Evolutionary conservation across 2,113 vertebrate species (phyloP).

Genomic region (Antechinus stuartii): DNA sequence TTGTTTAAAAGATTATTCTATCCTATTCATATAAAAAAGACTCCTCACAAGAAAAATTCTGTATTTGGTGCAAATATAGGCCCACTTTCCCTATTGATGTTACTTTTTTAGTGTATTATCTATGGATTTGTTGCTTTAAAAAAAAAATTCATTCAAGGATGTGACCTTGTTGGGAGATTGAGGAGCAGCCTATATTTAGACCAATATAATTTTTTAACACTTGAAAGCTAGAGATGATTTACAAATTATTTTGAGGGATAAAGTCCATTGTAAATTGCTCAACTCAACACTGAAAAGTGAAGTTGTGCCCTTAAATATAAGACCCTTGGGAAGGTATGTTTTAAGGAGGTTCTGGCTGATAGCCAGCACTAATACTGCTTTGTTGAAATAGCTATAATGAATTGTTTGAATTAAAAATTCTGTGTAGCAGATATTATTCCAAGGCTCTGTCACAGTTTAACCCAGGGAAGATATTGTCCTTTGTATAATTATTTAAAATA

Average conservation of each 20-base stretch:
- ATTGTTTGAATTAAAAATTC: slow-evolving; percentile 13
- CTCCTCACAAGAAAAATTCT: not conserved
- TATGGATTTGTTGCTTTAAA: not conserved
- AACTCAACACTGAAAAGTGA: not conserved
- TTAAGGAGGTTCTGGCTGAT: not conserved
- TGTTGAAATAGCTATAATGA: slow-evolving; percentile 27
- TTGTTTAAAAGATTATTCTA: not conserved
- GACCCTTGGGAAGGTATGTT: not conserved
- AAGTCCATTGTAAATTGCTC: not conserved
- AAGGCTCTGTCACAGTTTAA: slow-evolving; percentile 40
- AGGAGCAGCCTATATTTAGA: not conserved
- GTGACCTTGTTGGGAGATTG: not conserved
- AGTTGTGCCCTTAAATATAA: not conserved
- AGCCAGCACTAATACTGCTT: slow-evolving; percentile 37
- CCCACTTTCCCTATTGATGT: not conserved
- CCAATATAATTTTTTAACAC: slow-evolving; percentile 19
- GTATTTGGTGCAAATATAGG: not conserved
- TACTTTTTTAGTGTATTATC: slow-evolving; percentile 13
- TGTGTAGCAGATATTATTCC: slow-evolving; percentile 1
- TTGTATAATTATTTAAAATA: slow-evolving; percentile 69
- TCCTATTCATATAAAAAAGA: not conserved
- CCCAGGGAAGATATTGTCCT: slow-evolving; percentile 59
- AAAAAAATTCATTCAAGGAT: not conserved
- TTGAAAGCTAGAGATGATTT: slow-evolving; percentile 45
- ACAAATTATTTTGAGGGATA: slow-evolving; percentile 8